phyloP scores from a whole-genome alignment of 2,888 invertebrate genomes.

The Amphipoea lucens region DNA sequence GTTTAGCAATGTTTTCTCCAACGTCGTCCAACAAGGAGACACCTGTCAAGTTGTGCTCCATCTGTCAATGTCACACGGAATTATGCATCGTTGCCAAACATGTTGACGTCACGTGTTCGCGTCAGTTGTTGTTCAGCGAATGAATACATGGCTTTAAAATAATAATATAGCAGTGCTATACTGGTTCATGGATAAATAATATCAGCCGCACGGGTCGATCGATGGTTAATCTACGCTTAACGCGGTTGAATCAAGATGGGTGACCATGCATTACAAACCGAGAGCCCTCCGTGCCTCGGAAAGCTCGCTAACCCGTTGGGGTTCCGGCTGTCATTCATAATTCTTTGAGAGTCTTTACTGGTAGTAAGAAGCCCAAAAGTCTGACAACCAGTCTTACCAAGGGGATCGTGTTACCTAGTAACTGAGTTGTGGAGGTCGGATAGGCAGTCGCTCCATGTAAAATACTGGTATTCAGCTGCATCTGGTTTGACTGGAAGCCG shows the following conservation, averaged over 20 bases:
- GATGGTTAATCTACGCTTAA: not conserved
- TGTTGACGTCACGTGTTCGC: slow-evolving; percentile 28
- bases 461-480: not conserved
- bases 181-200: too few species aligned
- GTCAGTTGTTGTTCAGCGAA: slow-evolving; percentile 18
- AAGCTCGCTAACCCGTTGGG: too few species aligned
- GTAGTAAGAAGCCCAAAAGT: too few species aligned
- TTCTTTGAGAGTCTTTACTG: too few species aligned
- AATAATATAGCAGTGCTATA: not conserved
- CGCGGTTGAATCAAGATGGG: not conserved
- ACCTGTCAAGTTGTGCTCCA: not conserved
- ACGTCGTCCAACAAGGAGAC: not conserved
- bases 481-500: not conserved
- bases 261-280: too few species aligned
- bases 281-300: too few species aligned
- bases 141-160: not conserved
- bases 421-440: too few species aligned
- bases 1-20: not conserved
- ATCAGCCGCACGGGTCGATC: not conserved
- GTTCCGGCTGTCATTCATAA: too few species aligned
- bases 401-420: too few species aligned
- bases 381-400: too few species aligned
- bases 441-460: too few species aligned
- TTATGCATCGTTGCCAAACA: slow-evolving; percentile 30
- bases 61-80: slow-evolving; percentile 34